Evolutionary conservation across 1,140 invertebrate genomes (phyloP).

Genomic region (Drosophila subobscura): DNA sequence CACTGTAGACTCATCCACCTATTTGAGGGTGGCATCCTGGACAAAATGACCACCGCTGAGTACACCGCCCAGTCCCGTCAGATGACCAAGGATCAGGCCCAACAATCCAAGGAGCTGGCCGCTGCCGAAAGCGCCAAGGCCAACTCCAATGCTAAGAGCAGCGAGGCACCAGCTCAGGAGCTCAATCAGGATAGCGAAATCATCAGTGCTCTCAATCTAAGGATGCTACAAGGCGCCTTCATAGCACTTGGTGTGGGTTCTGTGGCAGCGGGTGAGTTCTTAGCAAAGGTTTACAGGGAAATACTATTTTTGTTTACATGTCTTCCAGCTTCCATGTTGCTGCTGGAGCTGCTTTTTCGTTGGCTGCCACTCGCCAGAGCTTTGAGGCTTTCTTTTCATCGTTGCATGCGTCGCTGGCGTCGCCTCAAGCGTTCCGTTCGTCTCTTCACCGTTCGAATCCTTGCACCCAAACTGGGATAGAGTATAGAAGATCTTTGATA

Average conservation of each 20-base stretch:
- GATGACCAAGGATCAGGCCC: slow-evolving; percentile 58
- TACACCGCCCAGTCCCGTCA: slow-evolving; percentile 87
- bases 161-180: slow-evolving; percentile 12
- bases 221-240: slow-evolving; percentile 88
- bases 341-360: slow-evolving; percentile 45
- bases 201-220: slow-evolving; percentile 86
- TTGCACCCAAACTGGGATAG: slow-evolving; percentile 52
- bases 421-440: slow-evolving; percentile 28
- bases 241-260: slow-evolving; percentile 87
- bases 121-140: slow-evolving; percentile 49
- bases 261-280: slow-evolving; percentile 56
- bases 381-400: slow-evolving; percentile 21
- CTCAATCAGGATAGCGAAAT: slow-evolving; percentile 52
- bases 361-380: slow-evolving; percentile 18
- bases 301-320: neutral
- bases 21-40: slow-evolving; percentile 89
- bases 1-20: slow-evolving; percentile 86
- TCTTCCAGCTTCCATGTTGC: slow-evolving; percentile 21
- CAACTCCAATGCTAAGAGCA: slow-evolving; percentile 44
- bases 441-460: slow-evolving; percentile 57
- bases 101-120: slow-evolving; percentile 63
- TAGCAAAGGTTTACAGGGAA: neutral
- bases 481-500: slow-evolving; percentile 40
- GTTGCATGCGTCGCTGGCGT: slow-evolving; percentile 44
- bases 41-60: slow-evolving; percentile 89